These are phyloP conservation scores for Gadus chalcogrammus DNA, from an alignment of 2,113 vertebrate species.

Conservation along the genomic window DNA sequence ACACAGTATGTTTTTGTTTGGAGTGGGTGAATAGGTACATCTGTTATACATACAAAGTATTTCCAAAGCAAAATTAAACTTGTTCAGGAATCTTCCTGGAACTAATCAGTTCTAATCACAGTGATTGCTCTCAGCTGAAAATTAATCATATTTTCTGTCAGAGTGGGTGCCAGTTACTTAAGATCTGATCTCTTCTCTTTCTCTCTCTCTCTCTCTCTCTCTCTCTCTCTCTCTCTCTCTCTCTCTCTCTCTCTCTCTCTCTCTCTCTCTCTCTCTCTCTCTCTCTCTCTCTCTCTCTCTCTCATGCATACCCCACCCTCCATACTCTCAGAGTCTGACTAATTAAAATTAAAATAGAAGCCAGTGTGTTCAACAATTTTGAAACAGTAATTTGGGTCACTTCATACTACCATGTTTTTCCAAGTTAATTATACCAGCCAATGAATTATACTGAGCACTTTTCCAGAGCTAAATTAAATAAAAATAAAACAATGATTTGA, in stretches of 20 bases:
- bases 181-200: slow-evolving; percentile 61
- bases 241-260: slow-evolving; percentile 48
- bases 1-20: slow-evolving; percentile 18
- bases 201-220: slow-evolving; percentile 41
- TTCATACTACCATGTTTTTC: slow-evolving; percentile 8
- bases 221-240: slow-evolving; percentile 39
- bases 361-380: slow-evolving; percentile 56
- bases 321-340: slow-evolving; percentile 62
- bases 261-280: slow-evolving; percentile 42
- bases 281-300: slow-evolving; percentile 32
- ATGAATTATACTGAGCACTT: slow-evolving; percentile 51
- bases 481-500: slow-evolving; percentile 3
- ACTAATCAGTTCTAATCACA: slow-evolving; percentile 73
- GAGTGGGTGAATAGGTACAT: slow-evolving; percentile 31
- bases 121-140: slow-evolving; percentile 72
- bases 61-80: slow-evolving; percentile 41
- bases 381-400: slow-evolving; percentile 67
- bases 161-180: slow-evolving; percentile 74
- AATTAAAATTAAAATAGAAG: slow-evolving; percentile 69
- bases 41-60: slow-evolving; percentile 48
- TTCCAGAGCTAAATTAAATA: slow-evolving; percentile 20
- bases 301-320: slow-evolving; percentile 36
- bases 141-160: slow-evolving; percentile 74
- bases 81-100: slow-evolving; percentile 53
- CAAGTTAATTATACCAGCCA: slow-evolving; percentile 47